Conservation (phyloP, 2,113 vertebrate genomes). For the Platichthys stellatus region DNA sequence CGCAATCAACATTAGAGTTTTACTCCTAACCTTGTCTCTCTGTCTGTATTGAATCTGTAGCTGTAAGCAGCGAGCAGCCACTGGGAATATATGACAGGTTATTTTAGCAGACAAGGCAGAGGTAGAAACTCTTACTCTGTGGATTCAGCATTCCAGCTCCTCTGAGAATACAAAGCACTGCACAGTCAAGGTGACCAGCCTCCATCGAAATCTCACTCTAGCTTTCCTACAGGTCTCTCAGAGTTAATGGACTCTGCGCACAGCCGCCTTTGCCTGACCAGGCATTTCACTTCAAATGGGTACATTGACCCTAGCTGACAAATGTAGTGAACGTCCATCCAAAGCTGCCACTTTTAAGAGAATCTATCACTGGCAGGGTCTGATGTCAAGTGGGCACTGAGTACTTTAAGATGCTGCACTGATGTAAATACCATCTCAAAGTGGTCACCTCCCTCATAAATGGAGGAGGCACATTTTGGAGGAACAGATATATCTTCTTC, state of each 20-base stretch:
- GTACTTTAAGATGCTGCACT: constrained; percentile 9
- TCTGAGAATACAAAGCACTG: constrained; percentile 13
- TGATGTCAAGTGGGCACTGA: constrained; percentile 14
- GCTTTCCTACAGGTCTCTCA: constrained; percentile 14
- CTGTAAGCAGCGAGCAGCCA: constrained; percentile 39
- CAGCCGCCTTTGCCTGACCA: constrained; percentile 7
- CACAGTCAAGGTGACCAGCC: constrained; percentile 55
- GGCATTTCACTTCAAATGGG: constrained; percentile 25
- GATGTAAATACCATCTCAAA: constrained; percentile 21
- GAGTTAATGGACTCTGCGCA: constrained; percentile 45
- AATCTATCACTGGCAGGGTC: not conserved
- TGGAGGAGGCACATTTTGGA: not conserved
- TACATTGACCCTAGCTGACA: constrained; percentile 25
- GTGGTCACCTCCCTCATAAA: not conserved
- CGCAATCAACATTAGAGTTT: constrained; percentile 57
- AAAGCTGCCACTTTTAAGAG: constrained; percentile 8
- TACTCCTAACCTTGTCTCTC: constrained; percentile 46
- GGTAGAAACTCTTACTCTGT: constrained; percentile 32
- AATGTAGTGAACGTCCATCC: not conserved
- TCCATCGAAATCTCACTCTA: constrained; percentile 18
- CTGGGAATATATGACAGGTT: constrained; percentile 51
- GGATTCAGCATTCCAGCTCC: constrained; percentile 46
- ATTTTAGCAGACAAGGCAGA: constrained; percentile 45
- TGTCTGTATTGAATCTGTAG: constrained; percentile 47
- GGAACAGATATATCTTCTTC: not conserved